Percentiles rank a stretch among this genome's conserved stretches.
phyloP scores from a whole-genome alignment of 2,797 vertebrate species.

The Pangasius larnaudii region DNA sequence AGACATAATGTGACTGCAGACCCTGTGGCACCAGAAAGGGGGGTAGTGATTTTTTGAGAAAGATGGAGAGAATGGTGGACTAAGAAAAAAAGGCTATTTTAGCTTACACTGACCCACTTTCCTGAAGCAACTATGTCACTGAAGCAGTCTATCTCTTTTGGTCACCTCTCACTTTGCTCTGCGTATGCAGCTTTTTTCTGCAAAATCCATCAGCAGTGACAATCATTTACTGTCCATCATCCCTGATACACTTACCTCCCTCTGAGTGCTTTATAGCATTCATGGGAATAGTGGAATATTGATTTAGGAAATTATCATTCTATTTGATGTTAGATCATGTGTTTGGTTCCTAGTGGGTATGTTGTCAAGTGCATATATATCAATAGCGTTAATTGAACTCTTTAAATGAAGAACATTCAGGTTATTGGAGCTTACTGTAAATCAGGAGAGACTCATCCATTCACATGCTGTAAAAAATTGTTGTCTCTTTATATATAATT shows the following conservation, averaged over 20 bases:
- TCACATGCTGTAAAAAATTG: background rate
- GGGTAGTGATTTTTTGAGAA: background rate
- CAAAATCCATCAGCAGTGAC: slow-evolving; percentile 36
- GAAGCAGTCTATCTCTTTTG: background rate
- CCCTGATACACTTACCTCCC: slow-evolving; percentile 23
- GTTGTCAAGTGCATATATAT: slow-evolving; percentile 37
- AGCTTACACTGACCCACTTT: slow-evolving; percentile 16
- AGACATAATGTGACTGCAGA: slow-evolving; percentile 15
- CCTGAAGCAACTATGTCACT: background rate
- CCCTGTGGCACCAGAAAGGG: background rate
- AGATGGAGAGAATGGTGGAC: background rate
- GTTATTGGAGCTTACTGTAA: background rate
- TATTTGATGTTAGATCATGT: slow-evolving; percentile 20
- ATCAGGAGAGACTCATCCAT: background rate
- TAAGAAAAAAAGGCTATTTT: background rate
- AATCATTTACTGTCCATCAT: slow-evolving; percentile 44
- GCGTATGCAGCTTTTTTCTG: slow-evolving; percentile 21
- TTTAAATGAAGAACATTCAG: slow-evolving; percentile 23
- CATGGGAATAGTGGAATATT: slow-evolving; percentile 47
- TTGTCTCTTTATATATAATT: background rate
- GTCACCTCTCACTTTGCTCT: slow-evolving; percentile 3
- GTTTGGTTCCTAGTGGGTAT: slow-evolving; percentile 6
- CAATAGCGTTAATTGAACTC: slow-evolving; percentile 29
- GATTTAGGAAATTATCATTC: slow-evolving; percentile 47
- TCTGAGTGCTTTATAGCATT: slow-evolving; percentile 47